phyloP scores from a whole-genome alignment of 2,113 vertebrate species.

The Sterrhoptilus dennistouni region DNA sequence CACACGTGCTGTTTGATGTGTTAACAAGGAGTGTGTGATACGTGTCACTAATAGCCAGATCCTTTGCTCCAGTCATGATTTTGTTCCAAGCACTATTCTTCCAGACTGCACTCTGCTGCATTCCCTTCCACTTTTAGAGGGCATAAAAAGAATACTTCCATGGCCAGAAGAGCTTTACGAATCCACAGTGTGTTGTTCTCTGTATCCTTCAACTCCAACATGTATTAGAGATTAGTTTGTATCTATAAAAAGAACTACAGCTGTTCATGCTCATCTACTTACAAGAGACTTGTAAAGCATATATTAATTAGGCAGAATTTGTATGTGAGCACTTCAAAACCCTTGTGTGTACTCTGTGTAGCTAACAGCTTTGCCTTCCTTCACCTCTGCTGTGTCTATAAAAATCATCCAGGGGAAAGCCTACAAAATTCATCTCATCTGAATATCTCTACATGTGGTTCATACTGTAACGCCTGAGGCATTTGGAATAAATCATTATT shows the following conservation, averaged over 20 bases:
- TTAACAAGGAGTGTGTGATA: background rate
- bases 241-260: constrained; percentile 64
- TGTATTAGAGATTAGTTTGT: constrained; percentile 53
- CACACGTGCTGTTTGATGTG: background rate
- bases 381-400: background rate
- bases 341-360: background rate
- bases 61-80: background rate
- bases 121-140: constrained; percentile 26
- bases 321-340: constrained; percentile 28
- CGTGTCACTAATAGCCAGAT: background rate
- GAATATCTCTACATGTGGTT: background rate
- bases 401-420: background rate
- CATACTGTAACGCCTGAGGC: background rate
- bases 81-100: background rate
- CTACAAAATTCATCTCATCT: background rate
- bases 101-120: background rate
- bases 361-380: background rate
- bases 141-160: constrained; percentile 26
- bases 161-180: background rate
- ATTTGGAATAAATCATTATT: constrained; percentile 62
- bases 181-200: constrained; percentile 28
- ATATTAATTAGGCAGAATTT: constrained; percentile 49
- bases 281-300: constrained; percentile 30
- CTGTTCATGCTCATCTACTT: constrained; percentile 44
- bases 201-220: constrained; percentile 14